A percentile compares a stretch with the other conserved stretches of the same genome.
Conservation (phyloP, 1,140 invertebrate species). For the Cataglyphis hispanica region DNA sequence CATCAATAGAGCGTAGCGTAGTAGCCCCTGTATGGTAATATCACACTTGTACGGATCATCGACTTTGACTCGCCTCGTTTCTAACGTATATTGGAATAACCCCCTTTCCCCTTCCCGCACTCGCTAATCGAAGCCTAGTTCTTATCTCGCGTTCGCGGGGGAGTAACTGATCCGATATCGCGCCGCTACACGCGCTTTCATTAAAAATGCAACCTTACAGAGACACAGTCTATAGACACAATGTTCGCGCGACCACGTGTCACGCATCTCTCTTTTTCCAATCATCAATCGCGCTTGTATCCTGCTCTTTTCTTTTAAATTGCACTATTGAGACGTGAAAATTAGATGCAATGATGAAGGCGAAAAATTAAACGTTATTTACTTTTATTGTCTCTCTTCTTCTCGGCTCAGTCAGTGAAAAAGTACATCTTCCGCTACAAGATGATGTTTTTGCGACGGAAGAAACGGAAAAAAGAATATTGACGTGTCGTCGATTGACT, state of each 20-base stretch:
- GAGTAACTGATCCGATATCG: constrained; percentile 71
- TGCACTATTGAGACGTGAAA: not conserved
- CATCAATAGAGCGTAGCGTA: constrained; percentile 55
- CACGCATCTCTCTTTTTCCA: not conserved
- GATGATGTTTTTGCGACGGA: not conserved
- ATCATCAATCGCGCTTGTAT: not conserved
- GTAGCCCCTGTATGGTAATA: not conserved
- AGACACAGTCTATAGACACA: constrained; percentile 61
- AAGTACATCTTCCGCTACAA: no score
- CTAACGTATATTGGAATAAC: not conserved
- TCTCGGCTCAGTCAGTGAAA: not conserved
- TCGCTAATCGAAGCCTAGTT: constrained; percentile 38
- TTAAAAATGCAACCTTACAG: constrained; percentile 68
- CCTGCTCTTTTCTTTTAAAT: not conserved
- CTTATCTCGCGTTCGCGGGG: constrained; percentile 28
- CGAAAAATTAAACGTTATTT: not conserved
- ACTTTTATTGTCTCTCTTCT: not conserved
- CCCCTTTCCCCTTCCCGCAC: not conserved
- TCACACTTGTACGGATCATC: constrained; percentile 60
- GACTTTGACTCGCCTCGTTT: constrained; percentile 47
- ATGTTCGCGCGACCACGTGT: not conserved
- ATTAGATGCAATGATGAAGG: not conserved
- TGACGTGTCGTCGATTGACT: not conserved
- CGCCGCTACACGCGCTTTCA: constrained; percentile 44
- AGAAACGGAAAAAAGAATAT: not conserved